Conservation (phyloP, 2,113 vertebrate species). For the Gnathonemus echidnorhynchus region DNA sequence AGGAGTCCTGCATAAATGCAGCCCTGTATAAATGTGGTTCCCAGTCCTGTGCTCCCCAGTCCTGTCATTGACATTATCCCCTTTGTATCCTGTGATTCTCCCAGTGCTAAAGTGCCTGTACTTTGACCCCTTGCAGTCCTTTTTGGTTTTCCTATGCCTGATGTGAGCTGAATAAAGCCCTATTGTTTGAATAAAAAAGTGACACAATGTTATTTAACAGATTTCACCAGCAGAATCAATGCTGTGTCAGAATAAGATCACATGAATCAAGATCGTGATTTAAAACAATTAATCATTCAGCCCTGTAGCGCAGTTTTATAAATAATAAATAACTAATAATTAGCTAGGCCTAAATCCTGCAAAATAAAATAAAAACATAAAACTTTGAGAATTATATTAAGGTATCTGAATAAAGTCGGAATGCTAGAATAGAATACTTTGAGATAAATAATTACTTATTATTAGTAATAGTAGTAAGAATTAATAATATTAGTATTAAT, state of each 20-base stretch:
- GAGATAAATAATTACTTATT: background rate
- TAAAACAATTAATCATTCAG: background rate
- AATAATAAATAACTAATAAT: background rate
- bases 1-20: too few species aligned
- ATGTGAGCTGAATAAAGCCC: background rate
- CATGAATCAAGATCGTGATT: background rate
- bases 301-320: background rate
- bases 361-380: background rate
- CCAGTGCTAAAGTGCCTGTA: background rate
- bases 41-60: too few species aligned
- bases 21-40: too few species aligned
- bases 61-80: too few species aligned
- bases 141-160: background rate
- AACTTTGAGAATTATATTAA: background rate
- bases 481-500: background rate
- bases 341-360: background rate
- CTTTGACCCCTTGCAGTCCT: background rate
- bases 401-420: background rate
- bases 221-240: background rate
- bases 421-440: background rate
- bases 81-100: background rate
- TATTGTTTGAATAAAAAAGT: background rate
- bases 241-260: background rate
- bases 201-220: background rate
- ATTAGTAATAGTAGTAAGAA: background rate